Percentiles rank a stretch among this genome's conserved stretches.
Conservation (phyloP, 2,888 invertebrate species). For the Chrysolina oricalcia region DNA sequence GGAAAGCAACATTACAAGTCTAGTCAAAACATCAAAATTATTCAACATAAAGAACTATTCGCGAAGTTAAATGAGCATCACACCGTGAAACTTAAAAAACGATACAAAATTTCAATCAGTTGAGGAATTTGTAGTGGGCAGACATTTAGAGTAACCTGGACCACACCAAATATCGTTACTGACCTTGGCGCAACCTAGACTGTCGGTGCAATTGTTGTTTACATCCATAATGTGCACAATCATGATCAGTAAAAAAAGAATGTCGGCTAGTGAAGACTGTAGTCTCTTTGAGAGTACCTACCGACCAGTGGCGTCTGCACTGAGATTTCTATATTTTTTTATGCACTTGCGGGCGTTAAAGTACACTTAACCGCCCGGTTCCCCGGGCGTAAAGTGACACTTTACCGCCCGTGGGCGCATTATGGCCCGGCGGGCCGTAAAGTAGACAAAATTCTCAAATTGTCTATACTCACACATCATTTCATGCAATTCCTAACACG, state of each 20-base stretch:
- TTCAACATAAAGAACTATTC: neutral
- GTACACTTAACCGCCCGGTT: no score
- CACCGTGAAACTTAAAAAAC: neutral
- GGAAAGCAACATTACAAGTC: no score
- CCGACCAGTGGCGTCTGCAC: constrained; percentile 36
- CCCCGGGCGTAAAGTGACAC: no score
- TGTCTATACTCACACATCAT: no score
- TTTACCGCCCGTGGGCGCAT: no score
- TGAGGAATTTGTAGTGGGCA: neutral
- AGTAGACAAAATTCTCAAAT: no score
- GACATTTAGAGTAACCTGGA: constrained; percentile 52
- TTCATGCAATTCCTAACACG: no score
- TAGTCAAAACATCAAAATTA: no score
- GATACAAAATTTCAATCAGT: neutral
- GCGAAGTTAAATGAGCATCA: neutral
- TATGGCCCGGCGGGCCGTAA: no score
- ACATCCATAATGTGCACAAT: constrained; percentile 69
- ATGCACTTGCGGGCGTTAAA: no score
- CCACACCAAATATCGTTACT: constrained; percentile 66
- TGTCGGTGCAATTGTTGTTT: constrained; percentile 71
- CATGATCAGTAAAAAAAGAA: constrained; percentile 69
- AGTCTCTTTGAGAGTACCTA: constrained; percentile 31
- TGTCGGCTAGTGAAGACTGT: constrained; percentile 52
- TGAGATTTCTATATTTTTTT: no score
- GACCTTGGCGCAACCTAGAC: constrained; percentile 68